Evolutionary conservation across 2,113 vertebrate species (phyloP), one percentile per base, ranked within the genome.

Genomic region (Alectura lathami): DNA sequence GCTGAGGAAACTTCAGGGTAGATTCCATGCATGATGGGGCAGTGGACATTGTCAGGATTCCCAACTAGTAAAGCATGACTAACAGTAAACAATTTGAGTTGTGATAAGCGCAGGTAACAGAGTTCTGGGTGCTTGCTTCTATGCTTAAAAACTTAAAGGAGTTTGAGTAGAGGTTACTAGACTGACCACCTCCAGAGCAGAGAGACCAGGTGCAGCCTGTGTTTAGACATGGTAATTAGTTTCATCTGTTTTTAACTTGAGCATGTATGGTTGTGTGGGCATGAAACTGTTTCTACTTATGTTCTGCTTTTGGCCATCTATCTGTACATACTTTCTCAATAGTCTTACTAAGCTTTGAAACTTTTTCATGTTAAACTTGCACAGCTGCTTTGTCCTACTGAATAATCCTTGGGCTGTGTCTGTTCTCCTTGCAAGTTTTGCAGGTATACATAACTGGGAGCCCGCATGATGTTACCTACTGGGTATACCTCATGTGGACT

Each of bases 381-480:
- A 24, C 83, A 90, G 87, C 88, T 86, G 88, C 83, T 88, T 94
- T 91, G 64, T 92, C 56, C 77, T 85, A 18, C 60, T 70, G 60
- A 92, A 36, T 95, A 95, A 93, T 95, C 88, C 88, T 82, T 96
- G 95, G 94, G 94, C 59, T 81, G 17, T 78, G 60, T 88, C 92
- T 96, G 94, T 96, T 77, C 90, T 81, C 91, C 83, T 94, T 84
- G 83, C 73, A 88, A 95, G 92, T 86, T 86, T 96, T 96, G 94
- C 73, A 95, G 94, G 83, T 93, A 48, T 94, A 84, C 69, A 38
- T 78, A 96, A 81, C 86, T 95, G 92, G 80, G 86, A 95, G 90
- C 83, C 91, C 95, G 95, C 95, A 96, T 95, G 95, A 70, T 94
- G 86, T 93, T 92, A 95, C 66, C 73, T 96, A 22, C 95, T 96